Evolutionary conservation across 1,140 invertebrate genomes (phyloP).

Genomic region (Drosophila leontia): DNA sequence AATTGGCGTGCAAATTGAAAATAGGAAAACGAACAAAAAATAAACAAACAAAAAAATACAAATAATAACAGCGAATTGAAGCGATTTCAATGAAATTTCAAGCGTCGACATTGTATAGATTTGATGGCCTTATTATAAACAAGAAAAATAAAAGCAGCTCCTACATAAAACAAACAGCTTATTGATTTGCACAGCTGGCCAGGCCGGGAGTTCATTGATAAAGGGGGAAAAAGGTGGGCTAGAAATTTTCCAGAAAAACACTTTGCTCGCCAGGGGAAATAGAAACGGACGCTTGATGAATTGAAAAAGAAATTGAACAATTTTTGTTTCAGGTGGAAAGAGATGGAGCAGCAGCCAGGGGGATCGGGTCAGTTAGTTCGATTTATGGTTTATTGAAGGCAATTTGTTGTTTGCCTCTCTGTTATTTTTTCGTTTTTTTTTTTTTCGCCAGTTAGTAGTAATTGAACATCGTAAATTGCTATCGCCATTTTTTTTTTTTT

Average conservation of each 20-base stretch:
- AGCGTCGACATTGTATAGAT: constrained; percentile 47
- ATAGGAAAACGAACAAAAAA: constrained; percentile 21
- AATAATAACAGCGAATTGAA: constrained; percentile 23
- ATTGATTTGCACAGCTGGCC: constrained; percentile 65
- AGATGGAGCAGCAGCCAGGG: constrained; percentile 6
- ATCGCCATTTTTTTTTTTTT: constrained; percentile 31
- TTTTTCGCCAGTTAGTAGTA: constrained; percentile 44
- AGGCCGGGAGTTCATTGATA: background rate
- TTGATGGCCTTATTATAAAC: constrained; percentile 48
- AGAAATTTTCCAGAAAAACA: constrained; percentile 20
- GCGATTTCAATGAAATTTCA: constrained; percentile 53
- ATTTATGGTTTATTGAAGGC: constrained; percentile 75
- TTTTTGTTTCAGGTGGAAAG: background rate
- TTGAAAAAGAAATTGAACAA: constrained; percentile 70
- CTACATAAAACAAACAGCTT: constrained; percentile 20
- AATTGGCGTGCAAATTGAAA: constrained; percentile 76
- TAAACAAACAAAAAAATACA: background rate
- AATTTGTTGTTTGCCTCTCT: constrained; percentile 57
- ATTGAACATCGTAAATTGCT: constrained; percentile 69
- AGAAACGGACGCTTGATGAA: constrained; percentile 61
- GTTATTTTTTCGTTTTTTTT: constrained; percentile 4
- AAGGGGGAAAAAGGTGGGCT: constrained; percentile 3
- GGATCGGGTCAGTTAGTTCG: constrained; percentile 35
- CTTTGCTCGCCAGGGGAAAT: constrained; percentile 21
- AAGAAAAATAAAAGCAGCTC: background rate